phyloP scores from a whole-genome alignment of 2,797 vertebrate species.

The Pipistrellus pipistrellus region DNA sequence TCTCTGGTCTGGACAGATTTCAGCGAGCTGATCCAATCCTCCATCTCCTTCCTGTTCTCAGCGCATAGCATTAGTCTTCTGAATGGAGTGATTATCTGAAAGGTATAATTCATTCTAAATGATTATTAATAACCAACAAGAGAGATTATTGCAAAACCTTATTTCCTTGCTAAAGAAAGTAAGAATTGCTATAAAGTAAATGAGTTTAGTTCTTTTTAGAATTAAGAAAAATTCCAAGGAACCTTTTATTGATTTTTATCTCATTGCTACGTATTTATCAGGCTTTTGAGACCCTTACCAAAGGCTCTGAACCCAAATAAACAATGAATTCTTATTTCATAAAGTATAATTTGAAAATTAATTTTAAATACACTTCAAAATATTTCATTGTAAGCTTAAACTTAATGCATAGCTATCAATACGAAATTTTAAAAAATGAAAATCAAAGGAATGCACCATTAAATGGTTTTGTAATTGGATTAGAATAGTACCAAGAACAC shows the following conservation, averaged over 20 bases:
- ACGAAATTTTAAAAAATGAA: conserved; percentile 26
- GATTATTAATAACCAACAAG: conserved; percentile 33
- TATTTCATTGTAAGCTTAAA: conserved; percentile 69
- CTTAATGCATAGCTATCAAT: conserved; percentile 52
- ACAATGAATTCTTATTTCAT: not conserved
- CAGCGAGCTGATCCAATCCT: conserved; percentile 95
- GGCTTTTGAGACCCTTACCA: conserved; percentile 27
- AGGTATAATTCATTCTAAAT: conserved; percentile 69
- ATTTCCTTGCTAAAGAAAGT: conserved; percentile 41
- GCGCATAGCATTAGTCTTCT: conserved; percentile 94
- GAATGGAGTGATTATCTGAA: conserved; percentile 95
- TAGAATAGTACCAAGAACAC: not conserved
- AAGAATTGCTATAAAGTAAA: not conserved
- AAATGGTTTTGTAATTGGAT: conserved; percentile 10
- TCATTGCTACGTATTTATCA: not conserved
- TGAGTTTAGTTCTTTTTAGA: not conserved
- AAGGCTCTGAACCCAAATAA: conserved; percentile 1
- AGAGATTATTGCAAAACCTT: not conserved
- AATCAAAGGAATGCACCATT: conserved; percentile 10
- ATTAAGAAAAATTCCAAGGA: not conserved
- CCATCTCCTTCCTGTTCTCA: conserved; percentile 96
- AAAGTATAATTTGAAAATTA: conserved; percentile 45
- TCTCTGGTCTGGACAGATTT: conserved; percentile 97
- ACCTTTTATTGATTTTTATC: not conserved
- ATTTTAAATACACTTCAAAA: conserved; percentile 76